A percentile compares a stretch with the other conserved stretches of the same genome.
These are phyloP conservation scores for Galeruca laticollis DNA, from an alignment of 2,888 invertebrate species.

Conservation along the genomic window DNA sequence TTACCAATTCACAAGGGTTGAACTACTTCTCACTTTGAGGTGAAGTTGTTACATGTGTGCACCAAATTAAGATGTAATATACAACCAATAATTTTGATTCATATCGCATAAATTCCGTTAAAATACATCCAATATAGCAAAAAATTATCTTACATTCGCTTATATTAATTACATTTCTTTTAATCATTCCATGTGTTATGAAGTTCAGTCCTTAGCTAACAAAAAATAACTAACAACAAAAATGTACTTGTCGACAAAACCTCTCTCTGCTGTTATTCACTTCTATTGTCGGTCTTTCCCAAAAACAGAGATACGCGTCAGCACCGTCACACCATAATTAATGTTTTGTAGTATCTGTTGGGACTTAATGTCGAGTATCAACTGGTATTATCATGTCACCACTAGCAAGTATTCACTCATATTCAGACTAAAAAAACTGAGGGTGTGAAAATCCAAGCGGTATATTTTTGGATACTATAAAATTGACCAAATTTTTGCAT, in stretches of 20 bases:
- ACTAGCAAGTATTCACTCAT: constrained; percentile 32
- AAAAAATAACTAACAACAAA: background rate
- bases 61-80: too few species aligned
- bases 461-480: background rate
- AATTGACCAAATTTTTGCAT: background rate
- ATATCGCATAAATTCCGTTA: too few species aligned
- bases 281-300: constrained; percentile 11
- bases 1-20: too few species aligned
- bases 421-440: constrained; percentile 34
- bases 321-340: constrained; percentile 48
- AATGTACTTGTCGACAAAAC: constrained; percentile 11
- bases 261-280: constrained; percentile 12
- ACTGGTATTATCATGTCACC: constrained; percentile 44
- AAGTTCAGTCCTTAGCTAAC: background rate
- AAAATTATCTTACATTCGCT: too few species aligned
- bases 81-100: too few species aligned
- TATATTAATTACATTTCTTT: too few species aligned
- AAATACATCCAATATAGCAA: too few species aligned
- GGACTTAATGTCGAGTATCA: constrained; percentile 49
- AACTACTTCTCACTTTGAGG: too few species aligned
- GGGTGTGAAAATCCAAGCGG: constrained; percentile 10
- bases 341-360: constrained; percentile 48
- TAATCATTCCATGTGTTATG: too few species aligned
- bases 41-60: too few species aligned
- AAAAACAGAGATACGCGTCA: constrained; percentile 47